A percentile compares a stretch with the other conserved stretches of the same genome.
Conservation (phyloP, 2,888 invertebrate genomes). For the Flexamia atlantica region DNA sequence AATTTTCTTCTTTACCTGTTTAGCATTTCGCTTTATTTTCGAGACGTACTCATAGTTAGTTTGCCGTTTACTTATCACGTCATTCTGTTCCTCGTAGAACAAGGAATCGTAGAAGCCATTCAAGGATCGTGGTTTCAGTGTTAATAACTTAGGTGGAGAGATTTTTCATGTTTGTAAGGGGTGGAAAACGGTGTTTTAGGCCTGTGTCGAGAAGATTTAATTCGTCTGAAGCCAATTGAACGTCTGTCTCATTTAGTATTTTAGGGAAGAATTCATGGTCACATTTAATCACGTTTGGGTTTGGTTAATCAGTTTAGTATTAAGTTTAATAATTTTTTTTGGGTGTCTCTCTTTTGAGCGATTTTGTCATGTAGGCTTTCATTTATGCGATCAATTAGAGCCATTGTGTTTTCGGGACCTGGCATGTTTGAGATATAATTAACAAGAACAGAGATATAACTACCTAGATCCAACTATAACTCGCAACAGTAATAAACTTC, state of each 20-base stretch:
- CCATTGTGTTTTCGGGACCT: constrained; percentile 19
- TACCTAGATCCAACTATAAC: too few relatives aligned
- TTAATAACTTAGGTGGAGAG: not conserved
- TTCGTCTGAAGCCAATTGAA: not conserved
- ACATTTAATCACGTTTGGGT: not conserved
- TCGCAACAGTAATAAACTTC: too few relatives aligned
- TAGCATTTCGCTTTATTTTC: not conserved
- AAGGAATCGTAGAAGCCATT: too few relatives aligned
- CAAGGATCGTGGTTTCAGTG: not conserved
- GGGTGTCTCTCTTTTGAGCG: not conserved
- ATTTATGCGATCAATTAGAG: not conserved
- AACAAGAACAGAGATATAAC: too few relatives aligned
- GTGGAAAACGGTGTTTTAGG: constrained; percentile 18
- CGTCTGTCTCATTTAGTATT: not conserved
- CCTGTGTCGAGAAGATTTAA: not conserved
- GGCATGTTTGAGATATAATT: constrained; percentile 29
- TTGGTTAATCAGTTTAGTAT: not conserved
- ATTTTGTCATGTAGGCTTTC: not conserved
- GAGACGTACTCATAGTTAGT: not conserved
- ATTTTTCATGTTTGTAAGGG: not conserved
- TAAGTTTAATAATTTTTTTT: not conserved
- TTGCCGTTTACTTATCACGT: not conserved
- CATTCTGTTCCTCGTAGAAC: constrained; percentile 15
- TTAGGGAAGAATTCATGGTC: not conserved
- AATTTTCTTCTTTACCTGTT: too few relatives aligned